Evolutionary conservation across 2,797 vertebrate genomes (phyloP), one percentile per base, ranked within the genome.

Genomic region (Chaetophractus vellerosus): DNA sequence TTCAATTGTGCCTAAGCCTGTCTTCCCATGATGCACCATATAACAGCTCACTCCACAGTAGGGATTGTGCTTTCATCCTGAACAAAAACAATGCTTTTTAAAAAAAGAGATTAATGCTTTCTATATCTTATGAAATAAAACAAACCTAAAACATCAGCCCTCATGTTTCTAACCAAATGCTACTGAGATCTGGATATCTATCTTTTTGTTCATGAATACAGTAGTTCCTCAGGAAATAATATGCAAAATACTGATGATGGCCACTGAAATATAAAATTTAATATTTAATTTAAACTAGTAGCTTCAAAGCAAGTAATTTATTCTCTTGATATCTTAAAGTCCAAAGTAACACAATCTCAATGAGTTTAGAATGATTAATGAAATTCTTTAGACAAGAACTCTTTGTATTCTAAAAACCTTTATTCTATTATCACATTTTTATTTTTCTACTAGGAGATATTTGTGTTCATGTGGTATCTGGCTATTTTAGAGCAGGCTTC

Each of bases 291-390:
- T 41, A 69, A 23, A 75, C 3, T 24, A 74, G 6, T 91, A 9
- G 24, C 69, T 72, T 81, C 12, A 81, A 84, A 86, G 31, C 18
- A 89, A 90, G 38, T 74, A 31, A 63, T 63, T 85, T 23, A 89
- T 69, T 86, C 31, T 8, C 69, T 94, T 91, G 83, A 57, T 93
- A 92, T 61, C 94, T 90, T 92, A 45, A 69, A 83, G 63, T 80
- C 59, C 71, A 33, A 79, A 90, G 52, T 82, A 81, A 68, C 23
- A 55, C 14, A 52, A 31, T 76, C 4, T 88, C n/a, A 9, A 38
- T 26, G 33, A 94, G n/a, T 0, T 90, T 81, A 76, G 1, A 94
- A 61, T 75, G 19, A 83, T 74, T 76, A 41, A 61, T n/a, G 66
- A 78, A 80, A 21, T 38, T 6, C 26, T 69, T 45, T 48, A 85